A percentile compares a stretch with the other conserved stretches of the same genome.
These are phyloP conservation scores for Pitangus sulphuratus DNA, from an alignment of 2,797 vertebrate species.

Conservation along the genomic window DNA sequence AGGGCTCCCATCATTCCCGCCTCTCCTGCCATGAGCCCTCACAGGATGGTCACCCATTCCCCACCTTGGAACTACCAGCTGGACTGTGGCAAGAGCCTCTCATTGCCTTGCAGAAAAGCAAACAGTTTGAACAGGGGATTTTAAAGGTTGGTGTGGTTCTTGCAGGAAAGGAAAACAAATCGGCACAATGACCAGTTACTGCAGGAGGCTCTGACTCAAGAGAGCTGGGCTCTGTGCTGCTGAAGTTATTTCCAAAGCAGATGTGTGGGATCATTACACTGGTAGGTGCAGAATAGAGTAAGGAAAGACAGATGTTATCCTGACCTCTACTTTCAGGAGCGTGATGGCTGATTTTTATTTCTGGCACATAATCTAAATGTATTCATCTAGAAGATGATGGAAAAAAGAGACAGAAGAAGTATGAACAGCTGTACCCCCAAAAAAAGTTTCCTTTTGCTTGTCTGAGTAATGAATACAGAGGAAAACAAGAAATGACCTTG, in stretches of 20 bases:
- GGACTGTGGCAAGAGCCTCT: neutral
- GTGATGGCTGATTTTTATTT: slow-evolving; percentile 14
- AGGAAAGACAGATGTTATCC: slow-evolving; percentile 32
- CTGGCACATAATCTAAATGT: neutral
- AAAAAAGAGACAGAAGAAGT: neutral
- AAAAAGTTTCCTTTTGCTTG: neutral
- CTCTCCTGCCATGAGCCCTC: neutral
- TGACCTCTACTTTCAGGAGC: slow-evolving; percentile 30
- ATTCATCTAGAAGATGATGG: slow-evolving; percentile 2
- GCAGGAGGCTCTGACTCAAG: neutral
- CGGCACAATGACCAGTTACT: neutral
- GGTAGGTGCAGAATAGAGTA: neutral
- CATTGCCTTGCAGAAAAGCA: neutral
- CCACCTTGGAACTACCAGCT: neutral
- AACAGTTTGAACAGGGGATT: neutral
- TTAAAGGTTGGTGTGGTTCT: neutral
- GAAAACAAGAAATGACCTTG: neutral
- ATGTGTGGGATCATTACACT: neutral
- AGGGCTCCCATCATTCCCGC: no score
- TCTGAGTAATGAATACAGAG: neutral
- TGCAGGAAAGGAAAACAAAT: neutral
- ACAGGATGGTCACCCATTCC: neutral
- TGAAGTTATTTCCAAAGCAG: slow-evolving; percentile 6
- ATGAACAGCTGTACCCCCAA: neutral
- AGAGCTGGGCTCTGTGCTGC: neutral